Base-by-base conservation (phyloP, 2,797 vertebrate genomes). In the Rhinogobio ventralis region DNA sequence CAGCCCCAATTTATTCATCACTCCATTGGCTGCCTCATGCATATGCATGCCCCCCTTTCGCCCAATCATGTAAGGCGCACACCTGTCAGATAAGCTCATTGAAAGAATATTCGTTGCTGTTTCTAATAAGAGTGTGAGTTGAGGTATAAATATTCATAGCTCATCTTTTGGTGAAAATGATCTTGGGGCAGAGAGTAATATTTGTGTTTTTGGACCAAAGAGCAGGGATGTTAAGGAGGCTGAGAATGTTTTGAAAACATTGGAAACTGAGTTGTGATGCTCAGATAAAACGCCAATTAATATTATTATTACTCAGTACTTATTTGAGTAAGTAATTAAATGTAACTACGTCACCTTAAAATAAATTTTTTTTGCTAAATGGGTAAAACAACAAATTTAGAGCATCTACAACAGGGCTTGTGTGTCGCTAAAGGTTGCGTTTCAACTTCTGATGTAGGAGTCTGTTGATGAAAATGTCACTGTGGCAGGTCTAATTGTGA, bases 121-220 rank as follows among this genome's bases (percentile, higher is more conserved):
- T 86, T 78, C 55, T 84, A 83, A 79, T 79, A 82, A 84, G 83
- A 66, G 81, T 51, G 62, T 7, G 28, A 74, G 66, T 30, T 28
- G 53, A 33, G 55, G 42, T 45, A 88, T 88, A 88, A 81, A 85
- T 88, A 86, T 86, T 85, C 82, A 88, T 72, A 64, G 53, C 79
- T 71, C 39, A 60, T 68, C 64, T 80, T 46, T 28, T 10, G 28
- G 36, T 53, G 33, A 72, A 55, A 64, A 64, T 39, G 67, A 64
- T 85, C 66, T 78, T 7, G 20, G 15, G 36, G 74, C 64, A 68
- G 76, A 79, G 28, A 62, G 46, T 84, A 84, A 77, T 42, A 79
- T 79, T 77, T 84, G 74, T 84, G 74, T 69, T 84, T 84, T 76
- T 68, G 73, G 49, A 83, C 71, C 49, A 39, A 83, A 64, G 53